Base-by-base conservation (phyloP, 1,140 invertebrate genomes). In the Neodiprion lecontei region DNA sequence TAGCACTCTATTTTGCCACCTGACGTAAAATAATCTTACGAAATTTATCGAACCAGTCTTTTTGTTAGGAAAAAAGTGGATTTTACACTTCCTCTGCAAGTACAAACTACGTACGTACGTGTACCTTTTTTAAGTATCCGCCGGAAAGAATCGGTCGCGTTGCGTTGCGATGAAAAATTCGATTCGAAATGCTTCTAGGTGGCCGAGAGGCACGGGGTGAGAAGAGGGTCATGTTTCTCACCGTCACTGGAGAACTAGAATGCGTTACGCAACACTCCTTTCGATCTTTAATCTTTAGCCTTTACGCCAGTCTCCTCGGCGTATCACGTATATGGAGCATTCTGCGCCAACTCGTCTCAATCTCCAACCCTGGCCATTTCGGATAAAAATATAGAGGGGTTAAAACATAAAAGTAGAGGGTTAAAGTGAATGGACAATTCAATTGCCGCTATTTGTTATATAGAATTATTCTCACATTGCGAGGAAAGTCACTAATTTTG, bases 181-280 rank as follows among this genome's bases (percentile, higher is more conserved):
- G 53, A 61, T 61, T 61, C 53, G 53, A 61, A 61, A 61, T 61
- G 53, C 53, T 17, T 61, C 53, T 5, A 14, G n/a, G 11, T 61
- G 11, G 53, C 53, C 53, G 53, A 61, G 53, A 17, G 53, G 53
- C 11, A 8, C 53, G 53, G 53, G 53, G 53, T 61, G 53, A 61
- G 53, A 40, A 40, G 28, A 61, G 11, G 53, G 53, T 61, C 53
- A 61, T 9, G 53, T 61, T 61, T 61, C 53, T 12, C 53, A 61
- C 53, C 5, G 53, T 61, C 53, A 61, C 53, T 61, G n/a, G 53
- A 61, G 53, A 61, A 61, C 53, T 61, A 61, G 53, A 61, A 61
- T 61, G 11, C 53, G 11, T 61, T 61, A 61, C 53, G 53, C n/a
- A 61, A 61, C 5, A 61, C 7, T 61, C 53, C n/a, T 61, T 61